These are phyloP conservation scores for Mionectes macconnelli DNA, from an alignment of 2,113 vertebrate genomes.

Conservation along the genomic window DNA sequence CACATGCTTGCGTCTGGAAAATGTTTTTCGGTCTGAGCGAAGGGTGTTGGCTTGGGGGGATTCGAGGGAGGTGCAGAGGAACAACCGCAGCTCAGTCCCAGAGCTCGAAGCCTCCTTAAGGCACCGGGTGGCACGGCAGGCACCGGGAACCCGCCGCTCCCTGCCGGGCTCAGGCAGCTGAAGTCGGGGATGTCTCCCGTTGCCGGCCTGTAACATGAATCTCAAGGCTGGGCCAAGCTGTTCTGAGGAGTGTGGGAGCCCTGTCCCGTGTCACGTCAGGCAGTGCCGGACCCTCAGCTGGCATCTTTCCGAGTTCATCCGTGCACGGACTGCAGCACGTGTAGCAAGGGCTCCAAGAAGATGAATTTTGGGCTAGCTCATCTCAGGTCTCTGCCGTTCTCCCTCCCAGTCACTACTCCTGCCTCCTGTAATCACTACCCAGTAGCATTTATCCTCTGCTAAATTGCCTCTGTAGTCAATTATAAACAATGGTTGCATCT, in stretches of 20 bases:
- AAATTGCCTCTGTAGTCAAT: background rate
- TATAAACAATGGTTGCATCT: background rate
- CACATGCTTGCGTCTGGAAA: conserved; percentile 27
- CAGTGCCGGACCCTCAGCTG: background rate
- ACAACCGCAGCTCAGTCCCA: background rate
- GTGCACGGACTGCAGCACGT: rapidly evolving
- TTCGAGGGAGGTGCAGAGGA: conserved; percentile 27
- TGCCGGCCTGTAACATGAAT: background rate
- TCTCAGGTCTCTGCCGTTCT: background rate
- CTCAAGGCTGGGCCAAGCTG: background rate
- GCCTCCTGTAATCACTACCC: background rate
- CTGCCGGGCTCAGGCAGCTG: rapidly evolving
- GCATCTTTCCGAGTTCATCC: rapidly evolving
- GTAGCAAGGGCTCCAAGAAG: background rate
- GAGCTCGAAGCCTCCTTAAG: background rate
- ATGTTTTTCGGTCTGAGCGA: conserved; percentile 12
- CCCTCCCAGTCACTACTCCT: background rate
- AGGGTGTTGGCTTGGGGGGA: conserved; percentile 23
- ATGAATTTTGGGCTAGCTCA: background rate
- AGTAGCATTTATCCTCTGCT: background rate
- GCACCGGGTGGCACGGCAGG: background rate
- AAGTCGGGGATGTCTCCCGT: rapidly evolving
- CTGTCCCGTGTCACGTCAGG: background rate
- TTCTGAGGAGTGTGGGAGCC: background rate
- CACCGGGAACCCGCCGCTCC: rapidly evolving